These are phyloP conservation scores for Chirona hameri DNA, from an alignment of 2,888 invertebrate genomes.

Conservation along the genomic window DNA sequence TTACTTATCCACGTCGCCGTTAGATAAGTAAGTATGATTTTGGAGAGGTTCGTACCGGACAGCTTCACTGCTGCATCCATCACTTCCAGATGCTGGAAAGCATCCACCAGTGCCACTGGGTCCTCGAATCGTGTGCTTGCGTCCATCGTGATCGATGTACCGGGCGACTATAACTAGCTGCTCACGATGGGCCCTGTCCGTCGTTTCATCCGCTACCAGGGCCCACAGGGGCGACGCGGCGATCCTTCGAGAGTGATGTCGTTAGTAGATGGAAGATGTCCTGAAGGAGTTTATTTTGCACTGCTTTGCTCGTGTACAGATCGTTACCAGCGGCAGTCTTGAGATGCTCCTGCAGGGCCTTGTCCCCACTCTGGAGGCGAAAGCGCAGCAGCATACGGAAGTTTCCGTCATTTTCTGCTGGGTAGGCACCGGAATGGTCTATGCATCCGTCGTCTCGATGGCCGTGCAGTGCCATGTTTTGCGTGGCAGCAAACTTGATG, in stretches of 20 bases:
- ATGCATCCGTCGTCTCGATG: too few species aligned
- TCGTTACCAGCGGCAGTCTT: neutral
- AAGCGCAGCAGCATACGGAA: too few species aligned
- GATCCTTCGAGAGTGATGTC: neutral
- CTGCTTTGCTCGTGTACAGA: neutral
- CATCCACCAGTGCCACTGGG: too few species aligned
- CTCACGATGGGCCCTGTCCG: neutral
- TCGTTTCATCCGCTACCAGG: neutral
- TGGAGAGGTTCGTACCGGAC: neutral
- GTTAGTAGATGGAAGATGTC: neutral
- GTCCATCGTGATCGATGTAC: neutral
- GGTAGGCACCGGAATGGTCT: too few species aligned
- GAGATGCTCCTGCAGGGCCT: neutral
- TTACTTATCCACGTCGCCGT: too few species aligned
- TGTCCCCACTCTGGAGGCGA: neutral
- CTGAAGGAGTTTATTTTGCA: neutral
- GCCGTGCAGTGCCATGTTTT: too few species aligned
- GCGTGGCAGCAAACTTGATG: too few species aligned
- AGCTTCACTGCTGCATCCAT: too few species aligned
- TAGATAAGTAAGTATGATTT: neutral
- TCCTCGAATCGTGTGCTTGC: too few species aligned
- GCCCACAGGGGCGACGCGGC: neutral
- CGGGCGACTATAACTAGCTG: neutral
- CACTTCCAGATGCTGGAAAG: too few species aligned
- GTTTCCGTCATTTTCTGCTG: too few species aligned